Base-by-base conservation (phyloP, 2,888 invertebrate species). In the Yponomeuta evonymella region DNA sequence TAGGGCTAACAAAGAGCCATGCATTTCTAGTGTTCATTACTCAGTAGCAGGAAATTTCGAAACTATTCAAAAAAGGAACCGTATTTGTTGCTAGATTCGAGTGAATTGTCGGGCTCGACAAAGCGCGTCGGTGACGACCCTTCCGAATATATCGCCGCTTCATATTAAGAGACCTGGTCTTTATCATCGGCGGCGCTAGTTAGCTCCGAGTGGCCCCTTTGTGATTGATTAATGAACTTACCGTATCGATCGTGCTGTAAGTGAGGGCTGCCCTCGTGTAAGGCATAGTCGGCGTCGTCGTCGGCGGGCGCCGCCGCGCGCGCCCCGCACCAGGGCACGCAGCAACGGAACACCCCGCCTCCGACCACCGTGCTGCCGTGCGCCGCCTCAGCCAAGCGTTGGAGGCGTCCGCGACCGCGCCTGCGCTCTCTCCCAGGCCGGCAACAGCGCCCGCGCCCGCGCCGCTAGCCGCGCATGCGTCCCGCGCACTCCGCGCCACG, bases 341-440 rank as follows among this genome's bases (percentile, higher is more conserved):
- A 95, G 93, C 95, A 95, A 94, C 95, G 95, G 95, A 95, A 95
- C 93, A 95, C 94, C 94, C 94, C 94, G 87, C 94, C 94, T 94
- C 95, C 94, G 87, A 94, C 94, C 94, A 94, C 94, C 92, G 93
- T 94, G 94, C 88, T 87, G 92, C 89, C 90, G 86, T 89, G 83
- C 83, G 79, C 86, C 82, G 80, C 86, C 84, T 83, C 65, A 86
- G 93, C 90, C 91, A 91, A 88, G 85, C 88, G 51, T 83, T 85
- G 84, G 80, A 84, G 83, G 82, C 85, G 83, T 85, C 84, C 87
- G 82, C 84, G 81, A 83, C 85, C 85, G 86, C 82, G 75, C 78
- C 9, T 43, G 43, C 43, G 6, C 43, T 43, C 43, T 43, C 1
- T 43, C 43, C 43, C 43, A 8, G 1, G 43, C 89, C 86, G 85